Evolutionary conservation across 2,797 vertebrate genomes (phyloP).

Genomic region (Poecilia gillii): DNA sequence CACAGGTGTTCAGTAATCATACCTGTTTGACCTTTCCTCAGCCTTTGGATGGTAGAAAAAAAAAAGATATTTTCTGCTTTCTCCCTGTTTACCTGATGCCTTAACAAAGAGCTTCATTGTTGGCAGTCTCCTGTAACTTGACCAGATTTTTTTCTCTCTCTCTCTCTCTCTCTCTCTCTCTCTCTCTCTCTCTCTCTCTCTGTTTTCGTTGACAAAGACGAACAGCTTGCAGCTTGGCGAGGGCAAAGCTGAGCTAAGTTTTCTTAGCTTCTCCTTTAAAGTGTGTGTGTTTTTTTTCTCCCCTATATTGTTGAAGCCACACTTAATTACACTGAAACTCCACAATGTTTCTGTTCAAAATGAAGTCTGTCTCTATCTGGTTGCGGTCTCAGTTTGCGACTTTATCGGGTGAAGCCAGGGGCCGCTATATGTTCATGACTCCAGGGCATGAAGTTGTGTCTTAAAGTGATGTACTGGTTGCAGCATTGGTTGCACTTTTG

Average conservation of each 20-base stretch:
- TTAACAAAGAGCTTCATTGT: slow-evolving; percentile 65
- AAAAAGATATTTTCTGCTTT: slow-evolving; percentile 39
- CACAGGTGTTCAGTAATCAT: slow-evolving; percentile 69
- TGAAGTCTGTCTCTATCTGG: neutral
- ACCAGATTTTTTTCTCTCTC: slow-evolving; percentile 8
- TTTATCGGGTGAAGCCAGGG: neutral
- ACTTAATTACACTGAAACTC: neutral
- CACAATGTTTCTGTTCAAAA: neutral
- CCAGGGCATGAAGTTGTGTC: neutral
- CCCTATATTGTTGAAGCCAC: slow-evolving; percentile 12
- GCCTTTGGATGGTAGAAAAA: slow-evolving; percentile 39
- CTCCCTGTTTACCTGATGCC: slow-evolving; percentile 46
- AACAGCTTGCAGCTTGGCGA: slow-evolving; percentile 51
- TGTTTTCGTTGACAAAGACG: slow-evolving; percentile 39
- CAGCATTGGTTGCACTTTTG: neutral
- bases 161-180: neutral
- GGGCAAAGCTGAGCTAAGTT: slow-evolving; percentile 28
- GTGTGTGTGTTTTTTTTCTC: slow-evolving; percentile 7
- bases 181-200: neutral
- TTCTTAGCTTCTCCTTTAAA: slow-evolving; percentile 22
- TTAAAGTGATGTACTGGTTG: neutral
- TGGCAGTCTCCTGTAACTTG: slow-evolving; percentile 57
- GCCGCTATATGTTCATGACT: neutral
- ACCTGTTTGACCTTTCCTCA: slow-evolving; percentile 56
- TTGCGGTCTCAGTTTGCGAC: neutral